Base-by-base conservation (phyloP, 2,113 vertebrate genomes). In the Periophthalmodon schlosseri region DNA sequence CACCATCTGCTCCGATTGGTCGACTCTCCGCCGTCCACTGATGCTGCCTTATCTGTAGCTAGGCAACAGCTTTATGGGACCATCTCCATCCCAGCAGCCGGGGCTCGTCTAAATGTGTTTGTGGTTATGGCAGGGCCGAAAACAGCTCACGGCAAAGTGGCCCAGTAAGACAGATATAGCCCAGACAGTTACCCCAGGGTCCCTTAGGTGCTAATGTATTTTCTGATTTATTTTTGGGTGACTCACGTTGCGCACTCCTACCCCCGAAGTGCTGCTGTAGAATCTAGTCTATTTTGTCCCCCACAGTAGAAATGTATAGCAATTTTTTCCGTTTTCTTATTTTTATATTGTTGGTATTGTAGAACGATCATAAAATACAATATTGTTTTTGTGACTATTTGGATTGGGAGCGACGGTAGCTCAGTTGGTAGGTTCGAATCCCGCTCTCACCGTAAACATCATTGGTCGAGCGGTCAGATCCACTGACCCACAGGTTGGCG, bases 11-110 rank as follows among this genome's bases (percentile, higher is more conserved):
- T 81, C 87, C 89, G 70, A 86, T 69, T 67, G 77, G 87, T 82
- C 20, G 66, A 77, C 67, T 50, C 14, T 1, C 65, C 13, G 36
- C 76, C 23, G 44, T 79, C 68, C 71, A 46, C 52, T 83, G 71
- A 89, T 90, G 89, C 84, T 76, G 83, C 90, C 82, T 78, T 85
- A 86, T 91, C 88, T 61, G 93, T 94, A 87, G 88, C 94, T 92
- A 92, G 88, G 94, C 89, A 87, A 94, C 91, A 67, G 78, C 77
- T 80, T 87, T 71, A 23, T 86, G 80, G 88, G 81, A 71, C 66
- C 64, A 72, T 89, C 75, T 81, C 58, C 60, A 79, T 85, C 58
- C 46, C 57, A 74, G 71, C 79, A 57, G 84, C 74, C 20, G 11
- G 54, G 24, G 76, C 58, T 6, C 20, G 34, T 65, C 63, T 65